Base-by-base conservation (phyloP, 2,888 invertebrate genomes). In the Tuberolachnus salignus region DNA sequence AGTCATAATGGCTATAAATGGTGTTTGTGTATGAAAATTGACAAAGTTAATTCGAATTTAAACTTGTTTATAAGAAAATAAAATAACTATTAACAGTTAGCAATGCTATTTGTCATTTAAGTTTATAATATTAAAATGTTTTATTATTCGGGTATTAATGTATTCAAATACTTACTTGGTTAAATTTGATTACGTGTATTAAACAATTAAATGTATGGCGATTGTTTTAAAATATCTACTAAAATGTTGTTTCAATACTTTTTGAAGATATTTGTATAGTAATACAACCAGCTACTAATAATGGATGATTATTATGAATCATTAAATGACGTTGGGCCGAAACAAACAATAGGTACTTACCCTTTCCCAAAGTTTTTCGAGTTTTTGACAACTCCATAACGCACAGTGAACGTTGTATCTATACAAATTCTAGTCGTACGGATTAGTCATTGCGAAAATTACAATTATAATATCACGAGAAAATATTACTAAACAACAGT, bases 281-380 rank as follows among this genome's bases (percentile, higher is more conserved):
- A 16, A 21, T 64, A 64, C n/a, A 51, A 51, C 72, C 72, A 61
- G 61, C 72, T 72, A 49, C 34, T 16, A 51, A 72, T 72, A 61
- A 73, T 51, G 14, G 49, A 9, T 51, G n/a, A n/a, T n/a, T n/a
- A n/a, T n/a, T n/a, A n/a, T n/a, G n/a, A 44, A 63, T 61, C 51
- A 34, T 34, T 34, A 34, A 34, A 34, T 34, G 49, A 6, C 21
- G 51, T 73, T 51, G 61, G 49, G 61, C 49, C n/a, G 21, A 73
- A 73, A 73, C 51, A 73, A 73, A 73, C 72, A 73, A 73, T 61
- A 73, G 72, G 49, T 51, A 53, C 73, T 73, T 73, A 64, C 73
- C 73, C 73, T 73, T 64, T 64, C 73, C 73, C 11, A 73, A 63
- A 53, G 13, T 73, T 64, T 53, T 73, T 64, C 53, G 73, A 73